Percentiles rank a stretch among this genome's conserved stretches.
Evolutionary conservation across 2,797 vertebrate species (phyloP).

Genomic region (Chiroxiphia lanceolata): DNA sequence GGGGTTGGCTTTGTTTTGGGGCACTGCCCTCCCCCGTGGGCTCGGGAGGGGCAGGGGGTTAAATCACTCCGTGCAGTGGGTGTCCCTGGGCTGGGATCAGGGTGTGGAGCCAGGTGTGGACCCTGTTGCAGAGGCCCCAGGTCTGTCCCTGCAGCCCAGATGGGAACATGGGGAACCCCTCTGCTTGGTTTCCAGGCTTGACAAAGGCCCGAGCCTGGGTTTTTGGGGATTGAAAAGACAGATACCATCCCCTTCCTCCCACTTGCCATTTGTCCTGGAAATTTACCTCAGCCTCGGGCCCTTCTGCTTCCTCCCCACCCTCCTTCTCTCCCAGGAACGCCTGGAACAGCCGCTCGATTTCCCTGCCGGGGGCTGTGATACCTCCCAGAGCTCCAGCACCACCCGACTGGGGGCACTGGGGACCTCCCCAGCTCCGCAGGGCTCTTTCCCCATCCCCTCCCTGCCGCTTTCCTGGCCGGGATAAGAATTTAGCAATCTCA

Average conservation of each 20-base stretch:
- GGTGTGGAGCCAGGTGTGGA: not conserved
- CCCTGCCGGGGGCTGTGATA: not conserved
- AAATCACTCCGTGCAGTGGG: not conserved
- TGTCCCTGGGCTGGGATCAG: not conserved
- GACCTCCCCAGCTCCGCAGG: rapidly evolving
- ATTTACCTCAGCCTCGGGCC: not conserved
- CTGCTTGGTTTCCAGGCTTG: not conserved
- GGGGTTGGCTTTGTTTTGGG: not conserved
- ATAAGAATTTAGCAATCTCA: not conserved
- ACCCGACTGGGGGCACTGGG: not conserved
- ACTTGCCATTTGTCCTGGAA: not conserved
- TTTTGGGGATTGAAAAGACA: rapidly evolving
- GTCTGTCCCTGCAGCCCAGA: not conserved
- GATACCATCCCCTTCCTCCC: not conserved
- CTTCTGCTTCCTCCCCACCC: not conserved
- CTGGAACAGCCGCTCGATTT: not conserved
- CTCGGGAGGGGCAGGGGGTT: not conserved
- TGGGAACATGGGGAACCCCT: not conserved
- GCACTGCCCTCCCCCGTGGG: not conserved
- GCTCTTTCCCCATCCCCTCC: not conserved
- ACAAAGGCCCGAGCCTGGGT: not conserved
- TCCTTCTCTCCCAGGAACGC: not conserved
- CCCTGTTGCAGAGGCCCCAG: not conserved
- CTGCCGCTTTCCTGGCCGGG: not conserved
- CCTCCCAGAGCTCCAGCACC: not conserved